Evolutionary conservation across 2,797 vertebrate genomes (phyloP), one percentile per base, ranked within the genome.

Genomic region (Poeciliopsis presidionis): DNA sequence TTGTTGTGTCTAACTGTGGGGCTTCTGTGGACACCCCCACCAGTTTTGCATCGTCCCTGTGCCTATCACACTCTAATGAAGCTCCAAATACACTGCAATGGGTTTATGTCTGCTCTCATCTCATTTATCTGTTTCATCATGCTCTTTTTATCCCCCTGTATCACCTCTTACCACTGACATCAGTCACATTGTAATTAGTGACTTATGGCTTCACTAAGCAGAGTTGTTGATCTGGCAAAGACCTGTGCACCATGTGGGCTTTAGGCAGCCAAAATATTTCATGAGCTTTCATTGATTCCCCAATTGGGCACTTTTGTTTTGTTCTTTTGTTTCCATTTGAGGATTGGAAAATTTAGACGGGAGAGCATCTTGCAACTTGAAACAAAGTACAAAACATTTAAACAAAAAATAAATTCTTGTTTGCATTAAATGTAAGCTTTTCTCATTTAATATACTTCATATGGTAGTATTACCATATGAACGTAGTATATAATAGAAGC

Each of bases 11-110:
- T 73, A 75, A 81, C 77, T 53, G 65, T 47, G 43, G 49, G 49
- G 45, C 25, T 47, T 18, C 51, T n/a, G 20, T 74, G 46, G 11
- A 51, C 49, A 41, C 57, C 71, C 41, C 59, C 53, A 13, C 76
- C 72, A 16, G 84, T 79, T 61, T 33, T 85, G 73, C 22, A 73
- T 49, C 73, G 81, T 33, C 72, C 78, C 46, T 74, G 86, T 80
- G 86, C 86, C 86, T 87, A 88, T 85, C 90, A 77, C 79, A 76
- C 80, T 70, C 85, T 92, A 90, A 92, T 72, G 80, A 90, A 85
- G 59, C 88, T 84, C 82, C 84, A 36, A 76, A 80, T 86, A 83
- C 86, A 22, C 74, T 6, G 33, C 53, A 87, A 65, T 51, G 45
- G 46, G 53, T 89, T 85, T 18, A 82, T 63, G 43, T 79, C 69